Conservation (phyloP, 2,888 invertebrate genomes). For the Heteropelma amictum region DNA sequence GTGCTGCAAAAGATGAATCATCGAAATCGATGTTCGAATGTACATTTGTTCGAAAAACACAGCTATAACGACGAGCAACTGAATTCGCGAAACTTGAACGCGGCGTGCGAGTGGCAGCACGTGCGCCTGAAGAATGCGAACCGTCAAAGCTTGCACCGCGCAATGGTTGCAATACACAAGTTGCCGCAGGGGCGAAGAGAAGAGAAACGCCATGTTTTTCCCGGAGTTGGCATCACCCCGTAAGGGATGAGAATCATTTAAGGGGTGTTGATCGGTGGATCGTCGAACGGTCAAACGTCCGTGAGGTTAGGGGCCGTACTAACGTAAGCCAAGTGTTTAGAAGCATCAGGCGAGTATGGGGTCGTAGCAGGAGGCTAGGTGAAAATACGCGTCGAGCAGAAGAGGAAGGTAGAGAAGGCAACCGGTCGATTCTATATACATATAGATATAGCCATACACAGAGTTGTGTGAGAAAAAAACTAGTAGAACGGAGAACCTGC, state of each 20-base stretch:
- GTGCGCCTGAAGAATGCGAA: constrained; percentile 5
- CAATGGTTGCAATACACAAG: too few species aligned
- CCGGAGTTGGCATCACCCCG: neutral
- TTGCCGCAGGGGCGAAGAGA: neutral
- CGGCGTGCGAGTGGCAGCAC: too few species aligned
- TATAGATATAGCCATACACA: neutral
- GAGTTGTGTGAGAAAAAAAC: constrained; percentile 31
- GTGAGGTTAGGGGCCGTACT: constrained; percentile 67
- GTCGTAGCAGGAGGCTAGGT: constrained; percentile 64
- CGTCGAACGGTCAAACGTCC: constrained; percentile 44
- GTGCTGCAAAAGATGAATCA: too few species aligned
- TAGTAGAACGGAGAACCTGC: constrained; percentile 49
- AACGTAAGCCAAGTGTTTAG: constrained; percentile 69
- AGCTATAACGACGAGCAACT: too few species aligned
- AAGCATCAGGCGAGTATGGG: constrained; percentile 72
- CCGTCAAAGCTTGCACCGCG: too few species aligned
- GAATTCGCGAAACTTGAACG: too few species aligned
- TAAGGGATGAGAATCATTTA: constrained; percentile 9
- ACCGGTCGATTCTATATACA: constrained; percentile 11
- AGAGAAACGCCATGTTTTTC: neutral
- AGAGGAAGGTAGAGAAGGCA: constrained; percentile 51
- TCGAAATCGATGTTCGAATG: too few species aligned
- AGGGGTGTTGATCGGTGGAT: constrained; percentile 6
- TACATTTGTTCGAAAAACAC: too few species aligned
- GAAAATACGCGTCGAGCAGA: constrained; percentile 52